A percentile compares a stretch with the other conserved stretches of the same genome.
Evolutionary conservation across 2,888 invertebrate species (phyloP).

Genomic region (Ennomos erosarius): DNA sequence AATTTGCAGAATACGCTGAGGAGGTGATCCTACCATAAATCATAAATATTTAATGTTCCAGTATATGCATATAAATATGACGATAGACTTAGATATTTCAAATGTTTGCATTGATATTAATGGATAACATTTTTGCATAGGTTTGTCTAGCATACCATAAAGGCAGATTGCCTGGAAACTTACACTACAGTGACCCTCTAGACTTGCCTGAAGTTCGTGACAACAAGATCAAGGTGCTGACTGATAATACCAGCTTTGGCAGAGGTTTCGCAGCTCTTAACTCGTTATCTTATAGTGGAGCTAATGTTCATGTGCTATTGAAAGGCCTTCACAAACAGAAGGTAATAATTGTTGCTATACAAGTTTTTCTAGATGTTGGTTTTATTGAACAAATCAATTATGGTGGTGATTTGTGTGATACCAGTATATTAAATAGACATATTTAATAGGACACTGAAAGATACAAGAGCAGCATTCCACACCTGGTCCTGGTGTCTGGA

Average conservation of each 20-base stretch:
- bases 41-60: too few species aligned
- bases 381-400: too few species aligned
- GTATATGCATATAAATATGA: too few species aligned
- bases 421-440: not conserved
- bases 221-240: conserved; percentile 49
- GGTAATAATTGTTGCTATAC: conserved; percentile 32
- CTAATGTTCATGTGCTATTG: conserved; percentile 52
- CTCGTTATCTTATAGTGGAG: conserved; percentile 52
- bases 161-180: conserved; percentile 55
- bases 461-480: conserved; percentile 62
- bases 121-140: conserved; percentile 30
- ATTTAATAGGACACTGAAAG: conserved; percentile 47
- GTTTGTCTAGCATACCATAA: conserved; percentile 54
- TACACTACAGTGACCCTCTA: conserved; percentile 51
- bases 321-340: conserved; percentile 55
- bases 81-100: too few species aligned
- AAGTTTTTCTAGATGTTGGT: too few species aligned
- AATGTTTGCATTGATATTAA: too few species aligned
- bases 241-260: conserved; percentile 46
- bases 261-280: conserved; percentile 54
- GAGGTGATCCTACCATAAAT: too few species aligned
- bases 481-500: conserved; percentile 82
- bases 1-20: too few species aligned
- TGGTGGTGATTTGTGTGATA: not conserved
- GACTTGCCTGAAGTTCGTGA: conserved; percentile 48